phyloP scores from a whole-genome alignment of 2,113 vertebrate species.

The Neodontobutis hainanensis region DNA sequence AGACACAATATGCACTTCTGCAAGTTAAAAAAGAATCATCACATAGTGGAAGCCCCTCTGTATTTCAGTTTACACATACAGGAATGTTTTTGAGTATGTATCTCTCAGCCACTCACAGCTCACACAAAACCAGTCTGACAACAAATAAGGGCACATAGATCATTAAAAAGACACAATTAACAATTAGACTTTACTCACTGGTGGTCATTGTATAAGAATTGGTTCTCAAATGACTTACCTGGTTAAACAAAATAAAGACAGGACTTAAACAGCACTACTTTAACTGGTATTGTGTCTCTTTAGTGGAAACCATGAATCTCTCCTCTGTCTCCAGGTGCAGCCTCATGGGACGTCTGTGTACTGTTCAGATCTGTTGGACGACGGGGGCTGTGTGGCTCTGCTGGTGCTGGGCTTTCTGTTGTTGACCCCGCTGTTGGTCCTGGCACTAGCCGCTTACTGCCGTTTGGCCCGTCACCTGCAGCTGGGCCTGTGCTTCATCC shows the following conservation, averaged over 20 bases:
- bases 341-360: conserved; percentile 75
- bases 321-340: conserved; percentile 76
- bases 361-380: conserved; percentile 83
- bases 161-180: too few species aligned
- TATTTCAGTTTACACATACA: too few species aligned
- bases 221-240: too few species aligned
- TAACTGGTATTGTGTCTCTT: background rate
- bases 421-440: conserved; percentile 85
- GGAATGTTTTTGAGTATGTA: too few species aligned
- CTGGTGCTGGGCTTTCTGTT: conserved; percentile 88
- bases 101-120: too few species aligned
- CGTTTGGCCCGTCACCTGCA: conserved; percentile 86
- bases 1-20: too few species aligned
- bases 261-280: background rate
- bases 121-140: too few species aligned
- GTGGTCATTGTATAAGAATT: too few species aligned
- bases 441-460: conserved; percentile 87
- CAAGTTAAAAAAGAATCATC: too few species aligned
- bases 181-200: too few species aligned
- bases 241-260: background rate
- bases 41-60: too few species aligned
- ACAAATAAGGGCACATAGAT: too few species aligned
- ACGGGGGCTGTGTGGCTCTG: conserved; percentile 83
- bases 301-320: background rate
- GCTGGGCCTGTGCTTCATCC: conserved; percentile 87